A percentile compares a stretch with the other conserved stretches of the same genome.
phyloP scores from a whole-genome alignment of 1,140 invertebrate species.

The Drosophila takahashii region DNA sequence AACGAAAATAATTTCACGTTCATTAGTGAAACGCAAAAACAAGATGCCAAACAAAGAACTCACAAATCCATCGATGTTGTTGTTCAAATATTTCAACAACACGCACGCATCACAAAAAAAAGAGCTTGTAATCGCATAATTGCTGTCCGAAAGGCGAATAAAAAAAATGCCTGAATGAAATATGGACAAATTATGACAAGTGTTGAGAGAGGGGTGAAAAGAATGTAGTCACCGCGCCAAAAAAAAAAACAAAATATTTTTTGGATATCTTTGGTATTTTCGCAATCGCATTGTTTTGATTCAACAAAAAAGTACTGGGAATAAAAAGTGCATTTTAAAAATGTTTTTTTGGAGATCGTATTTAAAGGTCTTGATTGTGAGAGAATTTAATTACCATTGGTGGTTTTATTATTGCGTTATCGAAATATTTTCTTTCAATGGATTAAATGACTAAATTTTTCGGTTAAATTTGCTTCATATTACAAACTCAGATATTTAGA shows the following conservation, averaged over 20 bases:
- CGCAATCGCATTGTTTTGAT: neutral
- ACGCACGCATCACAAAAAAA: conserved; percentile 8
- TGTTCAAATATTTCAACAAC: conserved; percentile 17
- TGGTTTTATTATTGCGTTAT: neutral
- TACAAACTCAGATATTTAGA: too few species aligned
- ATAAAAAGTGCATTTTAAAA: neutral
- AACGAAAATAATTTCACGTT: conserved; percentile 75
- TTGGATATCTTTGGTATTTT: conserved; percentile 4
- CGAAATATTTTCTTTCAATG: neutral
- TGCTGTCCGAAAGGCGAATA: conserved; percentile 6
- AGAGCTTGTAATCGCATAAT: conserved; percentile 51
- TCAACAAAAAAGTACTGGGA: neutral
- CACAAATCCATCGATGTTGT: neutral
- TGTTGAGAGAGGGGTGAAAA: conserved; percentile 32
- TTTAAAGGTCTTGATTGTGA: neutral
- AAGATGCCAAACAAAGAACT: conserved; percentile 13
- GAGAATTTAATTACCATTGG: neutral
- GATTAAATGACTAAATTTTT: too few species aligned
- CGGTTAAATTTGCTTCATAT: too few species aligned
- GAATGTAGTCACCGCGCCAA: conserved; percentile 13
- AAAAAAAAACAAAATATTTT: neutral
- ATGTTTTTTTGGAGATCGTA: neutral
- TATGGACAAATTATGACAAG: conserved; percentile 53
- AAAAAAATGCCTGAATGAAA: conserved; percentile 17
- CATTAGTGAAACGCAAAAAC: conserved; percentile 36